A percentile compares a stretch with the other conserved stretches of the same genome.
These are phyloP conservation scores for Cerastoderma edule DNA, from an alignment of 2,888 invertebrate genomes.

Conservation along the genomic window DNA sequence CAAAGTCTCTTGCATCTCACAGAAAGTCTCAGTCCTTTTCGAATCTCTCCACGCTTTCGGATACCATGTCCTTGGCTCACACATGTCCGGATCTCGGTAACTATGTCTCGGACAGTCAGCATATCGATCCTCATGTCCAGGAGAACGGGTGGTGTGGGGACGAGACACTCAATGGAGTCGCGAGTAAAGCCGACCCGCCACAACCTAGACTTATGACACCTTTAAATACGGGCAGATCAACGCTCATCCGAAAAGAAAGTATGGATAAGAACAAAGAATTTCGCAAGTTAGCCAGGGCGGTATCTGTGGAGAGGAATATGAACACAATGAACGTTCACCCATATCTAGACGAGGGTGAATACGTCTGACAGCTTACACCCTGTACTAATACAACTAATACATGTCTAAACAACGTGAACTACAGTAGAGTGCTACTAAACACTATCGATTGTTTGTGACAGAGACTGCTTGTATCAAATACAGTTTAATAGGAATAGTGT, in stretches of 20 bases:
- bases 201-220: constrained; percentile 75
- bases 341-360: constrained; percentile 60
- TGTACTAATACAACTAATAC: not conserved
- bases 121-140: constrained; percentile 37
- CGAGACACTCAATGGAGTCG: constrained; percentile 46
- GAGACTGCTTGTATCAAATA: no score
- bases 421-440: no score
- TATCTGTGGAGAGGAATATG: constrained; percentile 65
- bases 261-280: constrained; percentile 58
- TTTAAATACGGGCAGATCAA: constrained; percentile 75
- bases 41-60: constrained; percentile 50
- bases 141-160: constrained; percentile 56
- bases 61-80: constrained; percentile 29
- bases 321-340: constrained; percentile 47
- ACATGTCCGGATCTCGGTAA: constrained; percentile 24
- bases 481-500: no score
- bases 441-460: no score
- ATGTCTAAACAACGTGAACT: not conserved
- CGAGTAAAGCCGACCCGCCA: constrained; percentile 68
- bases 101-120: constrained; percentile 31
- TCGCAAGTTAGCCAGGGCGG: constrained; percentile 54
- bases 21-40: constrained; percentile 70
- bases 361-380: constrained; percentile 49
- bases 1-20: constrained; percentile 60
- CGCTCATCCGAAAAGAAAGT: constrained; percentile 67